A percentile compares a stretch with the other conserved stretches of the same genome.
Conservation (phyloP, 1,140 invertebrate species). For the Drosophila lini region DNA sequence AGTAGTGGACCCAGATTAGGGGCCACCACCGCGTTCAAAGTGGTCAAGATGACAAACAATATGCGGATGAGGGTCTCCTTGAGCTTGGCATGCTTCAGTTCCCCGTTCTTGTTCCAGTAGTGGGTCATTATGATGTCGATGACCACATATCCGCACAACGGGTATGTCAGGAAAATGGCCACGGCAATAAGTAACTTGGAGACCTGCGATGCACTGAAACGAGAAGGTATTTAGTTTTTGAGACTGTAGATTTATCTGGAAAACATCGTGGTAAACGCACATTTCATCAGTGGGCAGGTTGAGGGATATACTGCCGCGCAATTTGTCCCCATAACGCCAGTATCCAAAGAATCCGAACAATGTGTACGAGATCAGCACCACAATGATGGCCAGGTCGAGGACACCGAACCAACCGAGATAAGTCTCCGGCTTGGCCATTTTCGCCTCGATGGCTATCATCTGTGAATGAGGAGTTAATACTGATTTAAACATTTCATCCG, state of each 20-base stretch:
- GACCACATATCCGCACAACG: slow-evolving; percentile 49
- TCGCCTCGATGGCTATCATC: slow-evolving; percentile 52
- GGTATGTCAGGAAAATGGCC: slow-evolving; percentile 47
- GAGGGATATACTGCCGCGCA: slow-evolving; percentile 22
- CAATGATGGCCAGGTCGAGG: background rate
- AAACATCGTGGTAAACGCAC: slow-evolving; percentile 14
- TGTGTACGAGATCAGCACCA: slow-evolving; percentile 13
- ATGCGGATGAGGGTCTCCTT: slow-evolving; percentile 30
- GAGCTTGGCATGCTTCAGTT: slow-evolving; percentile 6
- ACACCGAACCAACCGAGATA: slow-evolving; percentile 48
- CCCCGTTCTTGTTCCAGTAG: slow-evolving; percentile 6
- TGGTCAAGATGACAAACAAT: background rate
- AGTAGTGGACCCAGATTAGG: slow-evolving; percentile 58
- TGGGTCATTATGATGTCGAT: slow-evolving; percentile 48
- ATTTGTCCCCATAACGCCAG: slow-evolving; percentile 34
- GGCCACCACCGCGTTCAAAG: slow-evolving; percentile 34
- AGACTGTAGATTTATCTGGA: no score
- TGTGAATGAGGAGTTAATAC: background rate
- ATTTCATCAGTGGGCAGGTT: slow-evolving; percentile 41
- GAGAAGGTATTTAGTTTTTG: background rate
- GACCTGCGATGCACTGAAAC: slow-evolving; percentile 23
- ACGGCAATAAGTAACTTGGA: slow-evolving; percentile 25
- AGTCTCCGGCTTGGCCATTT: slow-evolving; percentile 34
- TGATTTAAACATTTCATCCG: no score
- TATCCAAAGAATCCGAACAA: slow-evolving; percentile 49